Evolutionary conservation across 2,797 vertebrate species (phyloP), one percentile per base, ranked within the genome.

Genomic region (Sebastes variabilis): DNA sequence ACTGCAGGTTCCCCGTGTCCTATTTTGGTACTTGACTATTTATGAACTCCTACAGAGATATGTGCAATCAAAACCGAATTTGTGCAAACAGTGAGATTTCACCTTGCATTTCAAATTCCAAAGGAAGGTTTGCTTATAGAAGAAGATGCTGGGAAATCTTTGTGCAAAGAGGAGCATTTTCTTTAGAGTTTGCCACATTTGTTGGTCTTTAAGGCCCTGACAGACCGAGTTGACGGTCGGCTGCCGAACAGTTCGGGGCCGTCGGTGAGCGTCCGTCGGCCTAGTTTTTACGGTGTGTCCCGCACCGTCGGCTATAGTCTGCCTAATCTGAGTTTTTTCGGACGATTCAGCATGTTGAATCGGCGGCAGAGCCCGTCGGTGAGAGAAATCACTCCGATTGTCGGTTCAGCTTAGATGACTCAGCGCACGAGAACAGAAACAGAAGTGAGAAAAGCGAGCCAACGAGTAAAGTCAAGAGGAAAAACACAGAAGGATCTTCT

Each of bases 1-100:
- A 91, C 84, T 85, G 80, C 81, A 85, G 75, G 58, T 81, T 89
- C 78, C 38, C 38, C n/a, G 8, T 73, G 84, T 79, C 73, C 88
- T 87, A 87, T 88, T 91, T 88, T 72, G 60, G 80, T 74, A 59
- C 80, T 75, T 24, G 27, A 80, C 89, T 91, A 86, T 90, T 90
- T 87, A 66, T 90, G 79, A 87, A 84, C 72, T 42, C 52, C 66
- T 70, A 62, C 66, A 65, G 73, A 81, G 20, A 78, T 36, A 18
- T 49, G 59, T 52, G 70, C 71, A 79, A 83, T 86, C 30, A n/a
- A 61, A 86, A 70, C 24, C 12, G 36, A 71, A 75, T 76, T 66
- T 65, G 79, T 85, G 80, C 81, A 66, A 46, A 49, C 66, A 64
- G 68, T 78, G 72, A 84, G 52, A 77, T 71, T 80, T 71, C 38